Evolutionary conservation across 2,113 vertebrate genomes (phyloP), one percentile per base, ranked within the genome.

Genomic region (Sebastes fasciatus): DNA sequence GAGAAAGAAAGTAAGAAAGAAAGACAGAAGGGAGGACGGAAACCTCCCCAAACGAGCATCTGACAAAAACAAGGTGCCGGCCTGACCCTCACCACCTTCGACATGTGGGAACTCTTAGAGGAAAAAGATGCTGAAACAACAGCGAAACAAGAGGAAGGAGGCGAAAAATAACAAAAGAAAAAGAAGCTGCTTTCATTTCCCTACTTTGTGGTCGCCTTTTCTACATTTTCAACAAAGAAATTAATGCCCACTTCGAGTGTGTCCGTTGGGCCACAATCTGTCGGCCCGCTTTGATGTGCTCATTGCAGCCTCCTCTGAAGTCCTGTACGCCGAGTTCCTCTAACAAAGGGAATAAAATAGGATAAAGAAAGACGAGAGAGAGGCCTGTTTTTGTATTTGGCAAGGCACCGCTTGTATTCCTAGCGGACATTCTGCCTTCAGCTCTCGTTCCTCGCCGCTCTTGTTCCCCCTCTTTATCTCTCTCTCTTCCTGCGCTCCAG

Each of bases 321-420:
- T 93, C 87, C 91, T 91, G 88, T 84, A 90, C 57, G 77, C 82
- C 26, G 82, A 90, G 87, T 93, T 95, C 91, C 88, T 77, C 85
- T 88, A 93, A 94, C 93, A 95, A 94, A 94, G 93, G 89, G 93
- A 94, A 94, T 93, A 94, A 89, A 92, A 92, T 85, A 94, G 86
- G 88, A 91, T 89, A 90, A 90, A 91, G 88, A 89, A 93, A 93
- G 87, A 88, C 69, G 85, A 92, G 86, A 85, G 79, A 88, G 89
- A 86, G 80, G 89, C 91, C 89, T 92, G 82, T 91, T 93, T 93
- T 93, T 92, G 86, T 93, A 89, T 93, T 91, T 93, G 91, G 93
- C 93, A 89, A 90, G 86, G 88, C 90, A 77, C 82, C 54, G 84
- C 88, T 88, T 94, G 91, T 92, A 93, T 94, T 93, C 93, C 93